Evolutionary conservation across 2,888 invertebrate species (phyloP).

Genomic region (Drosophila kambysellisi): DNA sequence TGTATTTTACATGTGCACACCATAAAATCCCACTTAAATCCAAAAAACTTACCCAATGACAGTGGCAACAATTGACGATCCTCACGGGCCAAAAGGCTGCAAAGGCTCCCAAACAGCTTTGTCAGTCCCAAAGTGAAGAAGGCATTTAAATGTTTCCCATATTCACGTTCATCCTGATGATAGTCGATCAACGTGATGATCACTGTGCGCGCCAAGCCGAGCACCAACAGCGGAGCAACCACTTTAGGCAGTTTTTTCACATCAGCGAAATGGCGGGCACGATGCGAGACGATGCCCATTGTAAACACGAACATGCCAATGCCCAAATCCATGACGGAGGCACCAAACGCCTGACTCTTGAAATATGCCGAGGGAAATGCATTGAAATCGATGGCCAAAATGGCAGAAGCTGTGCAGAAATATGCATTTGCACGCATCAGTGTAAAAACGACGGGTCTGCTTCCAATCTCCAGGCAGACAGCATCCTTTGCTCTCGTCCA

Average conservation of each 20-base stretch:
- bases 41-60: slow-evolving; percentile 68
- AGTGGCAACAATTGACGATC: slow-evolving; percentile 85
- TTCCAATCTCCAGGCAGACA: slow-evolving; percentile 51
- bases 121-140: slow-evolving; percentile 96
- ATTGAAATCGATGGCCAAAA: slow-evolving; percentile 97
- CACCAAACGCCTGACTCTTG: slow-evolving; percentile 95
- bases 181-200: slow-evolving; percentile 90
- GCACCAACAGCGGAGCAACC: slow-evolving; percentile 85
- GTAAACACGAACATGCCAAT: slow-evolving; percentile 94
- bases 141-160: slow-evolving; percentile 99
- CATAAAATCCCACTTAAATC: not conserved
- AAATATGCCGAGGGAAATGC: slow-evolving; percentile 94
- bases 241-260: slow-evolving; percentile 72
- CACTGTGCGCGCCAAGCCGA: slow-evolving; percentile 89
- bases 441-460: slow-evolving; percentile 87
- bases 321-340: slow-evolving; percentile 97
- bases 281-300: slow-evolving; percentile 91
- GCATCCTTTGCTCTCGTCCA: not conserved
- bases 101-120: slow-evolving; percentile 89
- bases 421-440: slow-evolving; percentile 90
- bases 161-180: slow-evolving; percentile 95
- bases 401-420: slow-evolving; percentile 91
- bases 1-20: not conserved
- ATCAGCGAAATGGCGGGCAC: slow-evolving; percentile 73
- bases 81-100: slow-evolving; percentile 51